Evolutionary conservation across 2,888 invertebrate species (phyloP).

Genomic region (Acronicta alni): DNA sequence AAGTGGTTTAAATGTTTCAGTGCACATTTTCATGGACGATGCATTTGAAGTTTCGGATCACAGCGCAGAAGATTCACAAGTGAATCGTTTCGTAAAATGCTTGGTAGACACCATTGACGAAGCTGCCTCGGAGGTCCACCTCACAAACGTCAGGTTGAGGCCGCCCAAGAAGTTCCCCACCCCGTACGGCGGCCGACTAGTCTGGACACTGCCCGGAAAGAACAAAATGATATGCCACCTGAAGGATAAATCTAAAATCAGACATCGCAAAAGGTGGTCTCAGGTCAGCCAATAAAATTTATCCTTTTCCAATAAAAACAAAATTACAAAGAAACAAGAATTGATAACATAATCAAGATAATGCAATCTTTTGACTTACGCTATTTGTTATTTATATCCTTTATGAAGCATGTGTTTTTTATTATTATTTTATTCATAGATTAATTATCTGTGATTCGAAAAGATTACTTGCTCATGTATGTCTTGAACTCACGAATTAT

Average conservation of each 20-base stretch:
- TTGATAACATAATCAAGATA: slow-evolving; percentile 36
- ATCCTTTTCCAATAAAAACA: no score
- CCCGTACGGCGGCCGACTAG: slow-evolving; percentile 95
- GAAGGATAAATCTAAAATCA: slow-evolving; percentile 96
- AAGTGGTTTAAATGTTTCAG: slow-evolving; percentile 72
- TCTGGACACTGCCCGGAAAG: slow-evolving; percentile 95
- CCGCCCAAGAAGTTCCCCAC: slow-evolving; percentile 94
- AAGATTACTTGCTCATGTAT: slow-evolving; percentile 4
- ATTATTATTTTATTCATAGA: slow-evolving; percentile 5
- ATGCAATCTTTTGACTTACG: slow-evolving; percentile 7
- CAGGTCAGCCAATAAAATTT: slow-evolving; percentile 87
- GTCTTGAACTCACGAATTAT: background rate
- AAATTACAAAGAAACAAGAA: no score
- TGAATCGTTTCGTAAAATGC: slow-evolving; percentile 94
- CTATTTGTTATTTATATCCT: slow-evolving; percentile 15
- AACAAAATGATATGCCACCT: slow-evolving; percentile 95
- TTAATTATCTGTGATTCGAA: slow-evolving; percentile 27
- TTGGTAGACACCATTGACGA: slow-evolving; percentile 92
- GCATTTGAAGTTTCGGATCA: slow-evolving; percentile 92
- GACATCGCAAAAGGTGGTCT: slow-evolving; percentile 97
- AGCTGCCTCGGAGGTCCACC: slow-evolving; percentile 93
- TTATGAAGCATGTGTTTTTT: background rate
- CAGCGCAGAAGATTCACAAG: slow-evolving; percentile 91
- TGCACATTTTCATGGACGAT: slow-evolving; percentile 96
- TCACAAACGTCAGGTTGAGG: slow-evolving; percentile 90